Conservation (phyloP, 2,888 invertebrate genomes). For the Limnephilus marmoratus region DNA sequence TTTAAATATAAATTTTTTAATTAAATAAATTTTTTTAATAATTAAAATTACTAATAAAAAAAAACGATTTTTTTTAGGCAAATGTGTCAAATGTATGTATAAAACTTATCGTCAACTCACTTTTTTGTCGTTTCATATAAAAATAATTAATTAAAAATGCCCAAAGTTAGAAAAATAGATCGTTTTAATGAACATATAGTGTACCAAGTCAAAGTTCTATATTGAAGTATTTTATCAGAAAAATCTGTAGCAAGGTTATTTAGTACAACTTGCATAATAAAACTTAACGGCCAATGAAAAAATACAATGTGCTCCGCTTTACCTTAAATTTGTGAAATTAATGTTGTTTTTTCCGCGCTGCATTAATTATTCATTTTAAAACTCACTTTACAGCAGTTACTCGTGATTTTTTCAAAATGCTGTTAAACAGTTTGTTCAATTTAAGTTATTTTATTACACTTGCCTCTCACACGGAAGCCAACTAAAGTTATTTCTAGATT, state of each 20-base stretch:
- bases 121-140: too few species aligned
- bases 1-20: too few species aligned
- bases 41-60: too few species aligned
- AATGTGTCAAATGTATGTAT: too few species aligned
- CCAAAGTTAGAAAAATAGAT: neutral
- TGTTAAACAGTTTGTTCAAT: neutral
- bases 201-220: neutral
- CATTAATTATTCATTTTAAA: neutral
- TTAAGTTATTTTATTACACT: neutral
- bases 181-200: neutral
- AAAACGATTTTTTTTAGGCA: too few species aligned
- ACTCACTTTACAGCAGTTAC: too few species aligned
- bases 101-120: too few species aligned
- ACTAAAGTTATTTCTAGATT: too few species aligned
- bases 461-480: too few species aligned
- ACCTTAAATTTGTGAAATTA: neutral
- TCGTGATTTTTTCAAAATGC: too few species aligned
- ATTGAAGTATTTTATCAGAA: neutral
- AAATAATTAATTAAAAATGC: too few species aligned
- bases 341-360: neutral
- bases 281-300: neutral
- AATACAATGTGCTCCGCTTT: neutral
- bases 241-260: neutral
- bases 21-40: too few species aligned
- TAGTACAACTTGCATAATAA: neutral